phyloP scores from a whole-genome alignment of 2,888 invertebrate genomes.

The Drosophila quasianomalipes region DNA sequence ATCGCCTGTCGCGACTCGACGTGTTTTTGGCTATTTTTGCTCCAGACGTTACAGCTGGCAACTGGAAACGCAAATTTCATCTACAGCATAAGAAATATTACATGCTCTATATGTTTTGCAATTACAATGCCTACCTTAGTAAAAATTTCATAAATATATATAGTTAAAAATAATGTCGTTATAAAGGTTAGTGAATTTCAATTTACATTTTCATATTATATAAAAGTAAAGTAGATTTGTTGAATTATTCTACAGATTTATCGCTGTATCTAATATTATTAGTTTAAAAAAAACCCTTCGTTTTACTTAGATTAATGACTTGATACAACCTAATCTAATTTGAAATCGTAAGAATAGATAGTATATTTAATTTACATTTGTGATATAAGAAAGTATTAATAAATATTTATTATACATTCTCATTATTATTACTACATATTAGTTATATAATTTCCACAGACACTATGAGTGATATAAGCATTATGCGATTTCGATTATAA shows the following conservation, averaged over 20 bases:
- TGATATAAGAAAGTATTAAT: not conserved
- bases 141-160: not conserved
- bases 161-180: not conserved
- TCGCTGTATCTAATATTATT: not conserved
- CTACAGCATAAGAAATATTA: constrained; percentile 9
- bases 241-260: not conserved
- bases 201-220: not conserved
- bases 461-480: not conserved
- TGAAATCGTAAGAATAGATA: not conserved
- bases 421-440: not conserved
- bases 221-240: not conserved
- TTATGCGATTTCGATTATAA: not conserved
- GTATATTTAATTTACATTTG: not conserved
- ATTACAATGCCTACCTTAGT: not conserved
- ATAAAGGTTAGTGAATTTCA: not conserved
- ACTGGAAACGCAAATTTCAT: constrained; percentile 51
- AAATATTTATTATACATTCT: not conserved
- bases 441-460: not conserved
- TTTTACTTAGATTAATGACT: not conserved
- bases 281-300: not conserved
- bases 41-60: constrained; percentile 63
- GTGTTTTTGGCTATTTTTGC: constrained; percentile 72
- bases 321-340: not conserved
- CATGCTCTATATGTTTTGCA: constrained; percentile 32
- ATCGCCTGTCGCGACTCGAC: constrained; percentile 73